phyloP scores from a whole-genome alignment of 2,113 vertebrate species.

The Brachyhypopomus gauderio region DNA sequence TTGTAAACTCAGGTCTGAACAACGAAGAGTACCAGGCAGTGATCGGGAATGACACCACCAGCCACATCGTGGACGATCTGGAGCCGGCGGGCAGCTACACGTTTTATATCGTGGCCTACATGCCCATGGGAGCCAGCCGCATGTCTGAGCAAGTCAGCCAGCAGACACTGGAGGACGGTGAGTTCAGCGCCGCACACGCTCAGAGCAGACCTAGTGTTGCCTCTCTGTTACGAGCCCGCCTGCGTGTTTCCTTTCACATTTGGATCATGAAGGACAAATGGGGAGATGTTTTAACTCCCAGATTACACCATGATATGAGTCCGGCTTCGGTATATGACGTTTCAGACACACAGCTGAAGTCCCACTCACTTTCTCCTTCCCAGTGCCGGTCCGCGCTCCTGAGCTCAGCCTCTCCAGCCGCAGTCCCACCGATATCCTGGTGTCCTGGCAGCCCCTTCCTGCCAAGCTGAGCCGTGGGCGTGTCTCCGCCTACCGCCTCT shows the following conservation, averaged over 20 bases:
- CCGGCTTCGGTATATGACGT: too few species aligned
- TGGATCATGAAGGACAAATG: background rate
- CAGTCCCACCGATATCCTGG: slow-evolving; percentile 88
- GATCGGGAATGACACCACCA: slow-evolving; percentile 96
- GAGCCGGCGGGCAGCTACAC: slow-evolving; percentile 94
- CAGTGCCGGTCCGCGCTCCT: slow-evolving; percentile 93
- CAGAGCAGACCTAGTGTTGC: background rate
- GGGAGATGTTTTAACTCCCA: background rate
- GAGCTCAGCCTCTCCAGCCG: slow-evolving; percentile 90
- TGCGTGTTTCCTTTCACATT: background rate
- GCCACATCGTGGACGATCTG: slow-evolving; percentile 93
- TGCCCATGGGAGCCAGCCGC: slow-evolving; percentile 98
- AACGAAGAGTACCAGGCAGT: slow-evolving; percentile 98
- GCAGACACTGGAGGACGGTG: slow-evolving; percentile 94
- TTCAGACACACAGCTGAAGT: background rate
- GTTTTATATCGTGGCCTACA: slow-evolving; percentile 97
- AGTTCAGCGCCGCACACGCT: slow-evolving; percentile 59
- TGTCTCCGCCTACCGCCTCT: slow-evolving; percentile 85
- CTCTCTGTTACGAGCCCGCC: background rate
- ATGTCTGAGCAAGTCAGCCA: slow-evolving; percentile 96
- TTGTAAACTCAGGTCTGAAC: slow-evolving; percentile 82
- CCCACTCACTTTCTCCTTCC: slow-evolving; percentile 32
- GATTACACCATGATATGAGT: background rate
- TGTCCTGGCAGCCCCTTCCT: slow-evolving; percentile 90
- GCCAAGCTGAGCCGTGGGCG: slow-evolving; percentile 84